Evolutionary conservation across 1,140 invertebrate species (phyloP).

Genomic region (Berghia stephanieae): DNA sequence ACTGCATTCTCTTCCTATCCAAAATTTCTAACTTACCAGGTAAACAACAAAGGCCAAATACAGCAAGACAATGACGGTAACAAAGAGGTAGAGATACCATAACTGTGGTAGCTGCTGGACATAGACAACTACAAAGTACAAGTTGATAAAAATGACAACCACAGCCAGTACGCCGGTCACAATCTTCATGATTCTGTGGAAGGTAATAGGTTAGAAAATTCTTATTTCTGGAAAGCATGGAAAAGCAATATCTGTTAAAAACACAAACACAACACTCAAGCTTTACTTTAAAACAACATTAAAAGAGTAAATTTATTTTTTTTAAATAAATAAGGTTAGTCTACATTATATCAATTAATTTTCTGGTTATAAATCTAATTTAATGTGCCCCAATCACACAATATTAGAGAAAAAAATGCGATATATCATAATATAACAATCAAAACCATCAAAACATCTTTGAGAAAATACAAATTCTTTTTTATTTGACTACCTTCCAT

Average conservation of each 20-base stretch:
- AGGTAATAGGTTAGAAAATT: constrained; percentile 22
- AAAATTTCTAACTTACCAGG: constrained; percentile 66
- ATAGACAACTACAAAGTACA: constrained; percentile 80
- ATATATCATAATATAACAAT: not conserved
- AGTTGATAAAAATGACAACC: constrained; percentile 82
- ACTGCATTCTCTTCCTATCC: not conserved
- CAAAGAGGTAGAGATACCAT: constrained; percentile 70
- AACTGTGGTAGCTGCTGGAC: constrained; percentile 69
- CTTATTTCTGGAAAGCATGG: no score
- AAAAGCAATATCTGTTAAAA: no score
- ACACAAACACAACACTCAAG: not conserved
- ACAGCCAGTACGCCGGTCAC: constrained; percentile 75
- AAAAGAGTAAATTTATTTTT: no score
- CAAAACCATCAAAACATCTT: not conserved
- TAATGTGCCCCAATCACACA: no score
- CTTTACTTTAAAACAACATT: no score
- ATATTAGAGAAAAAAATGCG: not conserved
- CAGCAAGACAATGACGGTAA: constrained; percentile 72
- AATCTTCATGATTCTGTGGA: constrained; percentile 70
- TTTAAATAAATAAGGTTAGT: not conserved
- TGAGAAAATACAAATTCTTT: no score
- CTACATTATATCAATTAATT: no score
- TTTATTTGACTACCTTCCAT: constrained; percentile 64
- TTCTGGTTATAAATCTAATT: no score
- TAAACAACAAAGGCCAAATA: constrained; percentile 80